Evolutionary conservation across 2,113 vertebrate genomes (phyloP), one percentile per base, ranked within the genome.

Genomic region (Mungos mungo): DNA sequence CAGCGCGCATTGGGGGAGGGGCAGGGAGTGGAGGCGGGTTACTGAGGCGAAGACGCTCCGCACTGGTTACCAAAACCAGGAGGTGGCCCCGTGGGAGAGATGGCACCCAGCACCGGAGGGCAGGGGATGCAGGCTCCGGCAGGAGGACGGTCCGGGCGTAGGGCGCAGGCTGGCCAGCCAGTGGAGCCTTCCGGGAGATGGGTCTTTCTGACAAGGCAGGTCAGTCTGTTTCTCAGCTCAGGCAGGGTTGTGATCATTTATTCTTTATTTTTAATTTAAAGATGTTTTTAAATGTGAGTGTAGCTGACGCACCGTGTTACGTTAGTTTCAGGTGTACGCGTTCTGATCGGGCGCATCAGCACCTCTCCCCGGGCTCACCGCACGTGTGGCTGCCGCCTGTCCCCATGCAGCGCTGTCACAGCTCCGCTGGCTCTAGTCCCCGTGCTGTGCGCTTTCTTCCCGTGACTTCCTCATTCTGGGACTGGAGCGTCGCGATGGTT

Each of bases 391-490:
- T 45, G 14, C 72, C 25, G 1, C 27, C 38, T 7, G 72, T 76
- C 72, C 15, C 72, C 72, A 8, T 29, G 23, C 72, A 15, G 3
- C 6, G 1, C 71, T 27, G 27, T 27, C 4, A 15, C 38, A 41
- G 2, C 0, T 1, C 35, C 41, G 25, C 72, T 2, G 23, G 15
- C 72, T 9, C 2, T 16, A 31, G 41, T 45, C 13, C 14, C 14
- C 4, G 27, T 29, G 25, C 27, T 18, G 35, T 16, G 15, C 72
- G 1, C 8, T 15, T 45, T 29, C 15, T 8, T 45, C 25, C 27
- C 14, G 41, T 76, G 72, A 45, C 72, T 47, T 76, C 15, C 7
- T 29, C 72, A 2, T 29, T 47, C 72, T 7, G 14, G 45, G 45
- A 76, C 41, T 76, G 25, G 41, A 72, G 83, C 38, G 50, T 9